These are phyloP conservation scores for Scaptomyza reducta DNA, from an alignment of 2,888 invertebrate species.

Conservation along the genomic window DNA sequence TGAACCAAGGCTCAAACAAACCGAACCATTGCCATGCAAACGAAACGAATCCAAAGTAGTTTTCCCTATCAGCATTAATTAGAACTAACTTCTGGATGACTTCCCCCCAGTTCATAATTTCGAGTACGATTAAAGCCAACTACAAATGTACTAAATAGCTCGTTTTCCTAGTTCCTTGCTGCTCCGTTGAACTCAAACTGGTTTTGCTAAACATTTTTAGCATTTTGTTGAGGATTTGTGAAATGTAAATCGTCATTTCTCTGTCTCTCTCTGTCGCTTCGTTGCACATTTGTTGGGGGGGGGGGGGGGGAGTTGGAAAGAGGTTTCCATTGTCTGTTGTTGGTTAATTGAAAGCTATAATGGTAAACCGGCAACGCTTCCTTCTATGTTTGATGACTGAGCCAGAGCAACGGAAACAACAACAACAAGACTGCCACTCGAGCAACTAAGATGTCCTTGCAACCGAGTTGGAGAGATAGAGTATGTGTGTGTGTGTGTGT, in stretches of 20 bases:
- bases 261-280: background rate
- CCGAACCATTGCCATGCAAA: background rate
- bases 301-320: too few species aligned
- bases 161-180: background rate
- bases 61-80: background rate
- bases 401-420: constrained; percentile 2
- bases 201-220: constrained; percentile 29
- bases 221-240: constrained; percentile 11
- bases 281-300: background rate
- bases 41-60: constrained; percentile 10
- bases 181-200: constrained; percentile 21
- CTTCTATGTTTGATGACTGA: constrained; percentile 31
- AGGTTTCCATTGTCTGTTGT: constrained; percentile 23
- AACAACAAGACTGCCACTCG: constrained; percentile 43
- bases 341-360: constrained; percentile 70
- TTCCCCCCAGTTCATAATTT: background rate
- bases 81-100: background rate
- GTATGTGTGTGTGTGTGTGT: background rate
- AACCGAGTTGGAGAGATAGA: background rate
- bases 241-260: constrained; percentile 36
- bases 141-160: constrained; percentile 13
- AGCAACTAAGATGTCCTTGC: constrained; percentile 32
- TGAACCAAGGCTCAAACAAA: background rate
- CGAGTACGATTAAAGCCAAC: constrained; percentile 3
- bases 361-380: constrained; percentile 44